Base-by-base conservation (phyloP, 1,140 invertebrate genomes). In the Bradysia coprophila region DNA sequence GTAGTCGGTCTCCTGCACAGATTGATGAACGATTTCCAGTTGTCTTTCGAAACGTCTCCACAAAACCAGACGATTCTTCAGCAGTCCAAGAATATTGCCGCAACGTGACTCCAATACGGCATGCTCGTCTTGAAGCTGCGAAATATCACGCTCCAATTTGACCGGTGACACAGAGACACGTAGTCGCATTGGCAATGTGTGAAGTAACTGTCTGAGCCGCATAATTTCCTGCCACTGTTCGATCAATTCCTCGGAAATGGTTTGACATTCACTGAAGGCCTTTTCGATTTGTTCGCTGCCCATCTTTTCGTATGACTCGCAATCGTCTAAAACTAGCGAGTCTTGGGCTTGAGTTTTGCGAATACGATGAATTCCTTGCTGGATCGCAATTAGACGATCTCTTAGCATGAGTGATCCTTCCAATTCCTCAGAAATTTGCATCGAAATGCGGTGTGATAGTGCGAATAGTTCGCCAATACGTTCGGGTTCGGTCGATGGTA, bases 1-100 rank as follows among this genome's bases (percentile, higher is more conserved):
- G 49, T 82, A 86, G 55, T 85, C 81, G 0, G 81, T 78, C 48
- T 86, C 80, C 43, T 82, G 70, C 0, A 84, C 78, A 0, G 78
- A 81, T 23, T 81, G 75, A 40, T 84, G 78, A 1, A 87, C 79
- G 54, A 76, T 50, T 49, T 86, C 81, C 43, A 85, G 55, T 48
- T 83, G 79, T 15, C 69, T 61, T 48, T 84, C 78, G 49, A 83
- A 85, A 21, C 77, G 61, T 23, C 72, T 62, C 82, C 82, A 87
- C 5, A 86, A 54, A 9, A 65, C 67, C 16, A 80, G 51, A 8
- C 77, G 68, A 37, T 67, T 69, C n/a, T 69, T 67, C 4, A 87
- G 57, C n/a, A 76, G 53, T 2, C 63, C 61, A 43, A 79, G 60
- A 2, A 85, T 62, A 21, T 75, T 68, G 1, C 69, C 66, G 46